phyloP scores from a whole-genome alignment of 2,888 invertebrate genomes.

The Athalia cordata region DNA sequence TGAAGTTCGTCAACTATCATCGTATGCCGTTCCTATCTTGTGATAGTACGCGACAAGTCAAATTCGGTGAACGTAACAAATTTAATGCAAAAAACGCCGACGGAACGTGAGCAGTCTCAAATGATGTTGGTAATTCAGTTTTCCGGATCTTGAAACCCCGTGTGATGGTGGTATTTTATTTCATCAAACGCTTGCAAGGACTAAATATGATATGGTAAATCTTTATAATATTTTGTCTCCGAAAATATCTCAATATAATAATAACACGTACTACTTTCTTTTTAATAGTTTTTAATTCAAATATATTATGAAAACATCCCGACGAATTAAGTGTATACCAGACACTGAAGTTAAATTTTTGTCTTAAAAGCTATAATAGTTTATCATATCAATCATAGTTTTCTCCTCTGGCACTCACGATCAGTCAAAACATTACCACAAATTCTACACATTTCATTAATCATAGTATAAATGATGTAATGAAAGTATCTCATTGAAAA shows the following conservation, averaged over 20 bases:
- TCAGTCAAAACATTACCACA: constrained; percentile 13
- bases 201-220: background rate
- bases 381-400: constrained; percentile 3
- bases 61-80: no score
- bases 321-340: background rate
- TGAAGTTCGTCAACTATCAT: no score
- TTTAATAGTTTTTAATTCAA: background rate
- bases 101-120: no score
- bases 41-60: no score
- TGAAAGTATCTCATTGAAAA: no score
- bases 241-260: background rate
- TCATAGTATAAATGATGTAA: no score
- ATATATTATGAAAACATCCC: constrained; percentile 28
- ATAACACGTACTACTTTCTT: constrained; percentile 7
- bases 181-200: no score
- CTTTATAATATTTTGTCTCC: constrained; percentile 3
- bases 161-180: no score
- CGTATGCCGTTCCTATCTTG: no score
- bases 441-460: background rate
- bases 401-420: background rate
- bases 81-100: no score
- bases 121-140: no score
- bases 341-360: constrained; percentile 11
- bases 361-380: constrained; percentile 1
- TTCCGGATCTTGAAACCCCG: no score